A percentile compares a stretch with the other conserved stretches of the same genome.
Conservation (phyloP, 2,888 invertebrate species). For the Rhyacophila evoluta region DNA sequence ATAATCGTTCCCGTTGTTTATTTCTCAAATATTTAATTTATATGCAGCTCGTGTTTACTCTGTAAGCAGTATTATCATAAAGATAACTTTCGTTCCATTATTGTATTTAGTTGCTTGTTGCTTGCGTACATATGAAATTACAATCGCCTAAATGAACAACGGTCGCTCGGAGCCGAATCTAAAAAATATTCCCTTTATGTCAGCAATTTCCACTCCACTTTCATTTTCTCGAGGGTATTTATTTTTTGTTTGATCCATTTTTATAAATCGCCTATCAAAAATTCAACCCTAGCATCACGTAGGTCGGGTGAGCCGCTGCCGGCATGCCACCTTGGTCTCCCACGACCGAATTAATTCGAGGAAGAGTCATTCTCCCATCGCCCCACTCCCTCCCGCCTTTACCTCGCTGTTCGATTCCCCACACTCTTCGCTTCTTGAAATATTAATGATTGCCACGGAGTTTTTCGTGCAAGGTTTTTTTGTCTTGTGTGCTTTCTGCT, state of each 20-base stretch:
- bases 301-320: not conserved
- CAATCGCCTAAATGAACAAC: no score
- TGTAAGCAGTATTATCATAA: no score
- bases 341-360: conserved; percentile 20
- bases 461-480: not conserved
- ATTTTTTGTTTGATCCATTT: not conserved
- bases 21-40: no score
- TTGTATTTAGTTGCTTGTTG: no score
- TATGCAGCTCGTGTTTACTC: no score
- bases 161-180: no score
- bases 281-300: conserved; percentile 14
- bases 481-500: not conserved
- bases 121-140: no score
- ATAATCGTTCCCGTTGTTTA: no score
- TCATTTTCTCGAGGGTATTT: not conserved
- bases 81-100: no score
- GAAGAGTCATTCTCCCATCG: conserved; percentile 17
- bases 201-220: no score
- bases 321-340: conserved; percentile 20
- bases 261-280: not conserved
- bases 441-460: conserved; percentile 14
- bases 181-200: no score
- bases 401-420: not conserved
- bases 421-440: conserved; percentile 4
- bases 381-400: not conserved